phyloP scores from a whole-genome alignment of 1,140 invertebrate genomes.

The Temnothorax nylanderi region DNA sequence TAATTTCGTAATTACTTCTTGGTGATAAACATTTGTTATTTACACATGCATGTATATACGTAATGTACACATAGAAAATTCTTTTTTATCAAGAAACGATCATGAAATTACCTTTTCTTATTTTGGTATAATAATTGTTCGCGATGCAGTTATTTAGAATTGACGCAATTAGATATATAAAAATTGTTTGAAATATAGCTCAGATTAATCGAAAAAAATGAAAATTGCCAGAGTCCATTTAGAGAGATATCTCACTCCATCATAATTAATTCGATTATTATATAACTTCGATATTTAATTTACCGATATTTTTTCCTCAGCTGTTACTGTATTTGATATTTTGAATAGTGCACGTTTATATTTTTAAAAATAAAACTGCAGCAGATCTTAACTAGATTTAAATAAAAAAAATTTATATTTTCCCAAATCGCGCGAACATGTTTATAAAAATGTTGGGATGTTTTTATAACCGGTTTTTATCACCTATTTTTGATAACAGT shows the following conservation, averaged over 20 bases:
- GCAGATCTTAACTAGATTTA: not conserved
- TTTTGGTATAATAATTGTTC: not conserved
- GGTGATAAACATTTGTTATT: not conserved
- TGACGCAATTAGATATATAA: not conserved
- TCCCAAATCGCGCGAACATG: not conserved
- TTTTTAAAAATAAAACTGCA: not conserved
- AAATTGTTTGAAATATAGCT: not conserved
- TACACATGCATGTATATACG: not conserved
- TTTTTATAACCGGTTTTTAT: conserved; percentile 7
- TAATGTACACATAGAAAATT: not conserved
- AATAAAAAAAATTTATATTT: not conserved
- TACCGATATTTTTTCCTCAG: not conserved
- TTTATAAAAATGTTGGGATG: not conserved
- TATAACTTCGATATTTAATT: not conserved
- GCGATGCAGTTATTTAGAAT: not conserved
- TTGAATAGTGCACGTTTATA: not conserved
- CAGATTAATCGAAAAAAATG: not conserved
- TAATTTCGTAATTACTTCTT: not conserved
- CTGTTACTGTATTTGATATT: not conserved
- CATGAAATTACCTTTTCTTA: not conserved
- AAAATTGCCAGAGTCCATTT: not conserved
- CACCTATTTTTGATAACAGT: not conserved
- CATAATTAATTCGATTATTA: not conserved
- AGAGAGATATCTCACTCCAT: not conserved
- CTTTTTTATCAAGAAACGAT: not conserved